A percentile compares a stretch with the other conserved stretches of the same genome.
phyloP scores from a whole-genome alignment of 2,797 vertebrate species.

The Poeciliopsis presidionis region DNA sequence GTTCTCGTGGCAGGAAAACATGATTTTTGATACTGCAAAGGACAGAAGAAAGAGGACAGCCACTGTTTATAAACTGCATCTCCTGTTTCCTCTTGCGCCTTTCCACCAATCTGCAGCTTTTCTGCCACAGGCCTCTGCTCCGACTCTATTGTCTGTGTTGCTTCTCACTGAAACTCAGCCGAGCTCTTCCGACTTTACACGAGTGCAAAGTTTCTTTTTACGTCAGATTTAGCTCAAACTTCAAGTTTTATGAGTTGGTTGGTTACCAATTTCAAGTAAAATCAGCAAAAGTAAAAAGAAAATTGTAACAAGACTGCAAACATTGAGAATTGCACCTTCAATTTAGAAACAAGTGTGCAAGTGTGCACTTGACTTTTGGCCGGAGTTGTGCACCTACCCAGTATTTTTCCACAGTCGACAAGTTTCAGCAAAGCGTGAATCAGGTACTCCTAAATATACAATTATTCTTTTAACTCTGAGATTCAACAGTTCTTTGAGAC shows the following conservation, averaged over 20 bases:
- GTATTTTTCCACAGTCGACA: background rate
- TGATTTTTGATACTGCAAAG: background rate
- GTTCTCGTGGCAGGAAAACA: background rate
- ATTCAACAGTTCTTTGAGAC: background rate
- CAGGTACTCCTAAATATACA: background rate
- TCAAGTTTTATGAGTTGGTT: background rate
- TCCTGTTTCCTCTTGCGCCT: constrained; percentile 15
- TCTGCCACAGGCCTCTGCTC: constrained; percentile 52
- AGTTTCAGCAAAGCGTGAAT: background rate
- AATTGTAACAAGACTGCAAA: background rate
- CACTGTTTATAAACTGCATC: constrained; percentile 23
- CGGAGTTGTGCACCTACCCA: background rate
- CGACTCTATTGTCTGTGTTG: constrained; percentile 41
- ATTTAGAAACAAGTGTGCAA: background rate
- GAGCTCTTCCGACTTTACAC: constrained; percentile 8
- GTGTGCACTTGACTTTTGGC: background rate
- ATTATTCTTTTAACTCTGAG: background rate
- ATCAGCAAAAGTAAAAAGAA: background rate
- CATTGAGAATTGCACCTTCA: background rate
- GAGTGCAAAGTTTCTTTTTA: background rate
- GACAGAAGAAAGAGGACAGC: constrained; percentile 12
- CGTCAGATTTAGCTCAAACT: no score
- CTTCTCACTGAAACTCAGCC: constrained; percentile 54
- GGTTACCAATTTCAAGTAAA: background rate
- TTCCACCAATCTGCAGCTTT: constrained; percentile 24